These are phyloP conservation scores for Lathronympha strigana DNA, from an alignment of 2,888 invertebrate species.

Conservation along the genomic window DNA sequence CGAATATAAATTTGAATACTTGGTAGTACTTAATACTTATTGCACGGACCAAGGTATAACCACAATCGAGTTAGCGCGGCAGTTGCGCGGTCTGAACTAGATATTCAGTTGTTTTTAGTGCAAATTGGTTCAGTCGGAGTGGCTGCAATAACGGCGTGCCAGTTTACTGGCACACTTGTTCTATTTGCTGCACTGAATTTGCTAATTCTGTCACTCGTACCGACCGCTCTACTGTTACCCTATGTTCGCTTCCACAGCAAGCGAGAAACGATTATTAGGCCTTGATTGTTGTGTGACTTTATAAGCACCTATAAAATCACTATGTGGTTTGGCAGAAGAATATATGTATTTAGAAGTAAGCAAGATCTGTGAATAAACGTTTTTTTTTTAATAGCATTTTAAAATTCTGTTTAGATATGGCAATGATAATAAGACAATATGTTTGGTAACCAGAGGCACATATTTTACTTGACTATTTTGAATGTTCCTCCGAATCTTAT, in stretches of 20 bases:
- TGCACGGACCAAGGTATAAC: no score
- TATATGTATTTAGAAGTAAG: no score
- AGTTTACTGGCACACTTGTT: constrained; percentile 21
- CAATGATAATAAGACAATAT: no score
- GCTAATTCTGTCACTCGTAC: constrained; percentile 30
- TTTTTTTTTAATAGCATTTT: no score
- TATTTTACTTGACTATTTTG: no score
- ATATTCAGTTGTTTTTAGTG: constrained; percentile 10
- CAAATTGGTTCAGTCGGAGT: constrained; percentile 21
- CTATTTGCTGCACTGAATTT: constrained; percentile 35
- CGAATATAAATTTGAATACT: no score
- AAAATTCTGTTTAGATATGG: no score
- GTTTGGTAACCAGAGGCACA: no score
- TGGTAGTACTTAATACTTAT: no score
- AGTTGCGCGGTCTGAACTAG: not conserved
- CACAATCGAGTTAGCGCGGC: not conserved
- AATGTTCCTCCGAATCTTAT: no score
- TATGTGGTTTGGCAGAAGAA: no score
- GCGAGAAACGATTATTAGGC: not conserved
- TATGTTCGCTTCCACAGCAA: not conserved
- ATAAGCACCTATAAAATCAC: not conserved
- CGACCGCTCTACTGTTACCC: not conserved
- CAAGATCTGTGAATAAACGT: no score
- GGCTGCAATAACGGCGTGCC: constrained; percentile 21
- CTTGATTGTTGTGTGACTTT: not conserved